A percentile compares a stretch with the other conserved stretches of the same genome.
These are phyloP conservation scores for Leucosticte australis DNA, from an alignment of 2,113 vertebrate species.

Conservation along the genomic window DNA sequence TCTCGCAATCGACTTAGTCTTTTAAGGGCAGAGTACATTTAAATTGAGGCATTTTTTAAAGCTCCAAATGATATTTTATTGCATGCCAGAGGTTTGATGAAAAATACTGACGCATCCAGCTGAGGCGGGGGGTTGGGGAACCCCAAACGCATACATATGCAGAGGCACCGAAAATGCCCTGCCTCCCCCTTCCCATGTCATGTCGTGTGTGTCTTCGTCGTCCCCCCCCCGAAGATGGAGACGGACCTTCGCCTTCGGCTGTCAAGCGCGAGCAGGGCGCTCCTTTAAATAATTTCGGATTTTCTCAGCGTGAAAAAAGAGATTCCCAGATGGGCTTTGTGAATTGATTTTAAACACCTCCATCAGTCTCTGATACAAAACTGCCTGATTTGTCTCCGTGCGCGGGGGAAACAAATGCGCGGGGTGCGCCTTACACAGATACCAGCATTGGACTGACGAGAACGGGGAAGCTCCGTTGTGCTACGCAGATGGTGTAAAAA, in stretches of 20 bases:
- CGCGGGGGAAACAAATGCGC: not conserved
- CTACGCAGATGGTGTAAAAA: not conserved
- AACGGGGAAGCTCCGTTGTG: not conserved
- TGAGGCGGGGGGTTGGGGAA: not conserved
- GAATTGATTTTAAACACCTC: not conserved
- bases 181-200: not conserved
- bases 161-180: not conserved
- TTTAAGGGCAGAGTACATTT: constrained; percentile 29
- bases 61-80: constrained; percentile 63
- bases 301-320: not conserved
- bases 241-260: constrained; percentile 4
- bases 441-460: not conserved
- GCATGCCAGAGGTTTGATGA: constrained; percentile 37
- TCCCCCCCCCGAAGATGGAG: not conserved
- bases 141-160: not conserved
- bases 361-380: not conserved
- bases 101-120: not conserved
- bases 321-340: not conserved
- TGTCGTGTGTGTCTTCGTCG: not conserved
- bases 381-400: not conserved
- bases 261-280: not conserved
- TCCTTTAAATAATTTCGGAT: not conserved
- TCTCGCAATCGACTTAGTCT: not conserved
- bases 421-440: not conserved
- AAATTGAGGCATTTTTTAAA: constrained; percentile 28